Evolutionary conservation across 1,140 invertebrate genomes (phyloP).

Genomic region (Zaprionus taronus): DNA sequence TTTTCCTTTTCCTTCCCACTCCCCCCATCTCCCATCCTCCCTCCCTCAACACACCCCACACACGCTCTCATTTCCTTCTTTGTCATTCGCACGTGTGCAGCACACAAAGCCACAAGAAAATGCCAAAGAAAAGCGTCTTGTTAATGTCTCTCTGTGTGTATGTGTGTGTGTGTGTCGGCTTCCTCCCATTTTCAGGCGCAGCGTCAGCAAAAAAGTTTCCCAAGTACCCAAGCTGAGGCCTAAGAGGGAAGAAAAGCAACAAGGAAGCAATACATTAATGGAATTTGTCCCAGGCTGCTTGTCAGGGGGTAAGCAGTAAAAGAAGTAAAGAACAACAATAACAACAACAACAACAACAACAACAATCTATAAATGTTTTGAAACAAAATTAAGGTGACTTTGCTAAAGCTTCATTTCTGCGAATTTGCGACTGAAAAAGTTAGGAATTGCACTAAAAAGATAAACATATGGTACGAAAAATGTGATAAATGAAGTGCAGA

Average conservation of each 20-base stretch:
- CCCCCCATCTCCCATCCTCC: not conserved
- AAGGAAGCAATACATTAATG: slow-evolving; percentile 43
- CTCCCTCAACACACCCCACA: not conserved
- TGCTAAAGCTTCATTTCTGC: not conserved
- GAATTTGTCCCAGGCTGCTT: not conserved
- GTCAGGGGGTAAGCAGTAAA: not conserved
- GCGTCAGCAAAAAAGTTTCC: slow-evolving; percentile 43
- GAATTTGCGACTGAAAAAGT: not conserved
- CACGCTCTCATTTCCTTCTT: slow-evolving; percentile 32
- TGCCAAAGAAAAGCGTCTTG: slow-evolving; percentile 63
- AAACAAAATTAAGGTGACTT: slow-evolving; percentile 34
- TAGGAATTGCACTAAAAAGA: not conserved
- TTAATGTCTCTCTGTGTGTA: slow-evolving; percentile 54
- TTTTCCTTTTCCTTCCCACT: slow-evolving; percentile 57
- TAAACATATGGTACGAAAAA: not conserved
- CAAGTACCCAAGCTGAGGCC: slow-evolving; percentile 12
- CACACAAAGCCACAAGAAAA: slow-evolving; percentile 65
- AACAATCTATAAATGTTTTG: slow-evolving; percentile 4
- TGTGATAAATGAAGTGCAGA: not conserved
- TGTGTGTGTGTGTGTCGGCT: slow-evolving; percentile 46
- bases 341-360: not conserved
- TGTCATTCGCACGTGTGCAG: slow-evolving; percentile 69
- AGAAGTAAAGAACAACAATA: not conserved
- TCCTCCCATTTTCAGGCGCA: slow-evolving; percentile 39
- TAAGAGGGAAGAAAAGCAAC: slow-evolving; percentile 11